These are phyloP conservation scores for Temnothorax curvispinosus DNA, from an alignment of 1,140 invertebrate species.

Conservation along the genomic window DNA sequence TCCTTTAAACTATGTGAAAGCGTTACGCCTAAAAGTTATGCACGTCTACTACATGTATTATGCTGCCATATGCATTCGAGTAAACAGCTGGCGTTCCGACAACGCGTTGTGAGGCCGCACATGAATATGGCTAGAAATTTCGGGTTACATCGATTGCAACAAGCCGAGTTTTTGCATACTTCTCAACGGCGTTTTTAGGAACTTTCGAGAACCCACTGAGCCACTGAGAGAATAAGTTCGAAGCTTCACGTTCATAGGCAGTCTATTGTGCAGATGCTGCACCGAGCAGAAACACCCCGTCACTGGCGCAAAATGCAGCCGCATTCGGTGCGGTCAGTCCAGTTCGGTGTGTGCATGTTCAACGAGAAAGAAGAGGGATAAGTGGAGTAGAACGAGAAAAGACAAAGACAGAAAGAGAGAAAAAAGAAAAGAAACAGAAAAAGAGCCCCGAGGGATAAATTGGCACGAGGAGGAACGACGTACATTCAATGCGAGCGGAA, in stretches of 20 bases:
- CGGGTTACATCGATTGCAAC: neutral
- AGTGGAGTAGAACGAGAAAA: neutral
- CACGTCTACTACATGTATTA: neutral
- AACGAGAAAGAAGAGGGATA: neutral
- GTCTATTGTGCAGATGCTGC: conserved; percentile 25
- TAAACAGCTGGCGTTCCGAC: conserved; percentile 22
- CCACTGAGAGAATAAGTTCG: neutral
- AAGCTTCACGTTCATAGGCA: neutral
- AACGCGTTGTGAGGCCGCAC: neutral
- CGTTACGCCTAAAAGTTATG: neutral
- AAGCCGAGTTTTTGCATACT: conserved; percentile 6
- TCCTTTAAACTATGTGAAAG: neutral
- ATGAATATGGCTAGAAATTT: neutral
- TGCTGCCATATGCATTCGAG: neutral
- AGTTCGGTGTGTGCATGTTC: neutral
- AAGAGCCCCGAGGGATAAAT: conserved; percentile 39
- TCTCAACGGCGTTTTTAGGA: neutral
- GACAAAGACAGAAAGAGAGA: neutral
- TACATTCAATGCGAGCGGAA: conserved; percentile 33
- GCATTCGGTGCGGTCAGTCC: conserved; percentile 1
- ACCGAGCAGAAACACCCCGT: neutral
- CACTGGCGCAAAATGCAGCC: neutral
- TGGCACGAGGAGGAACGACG: conserved; percentile 19
- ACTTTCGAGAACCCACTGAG: conserved; percentile 16
- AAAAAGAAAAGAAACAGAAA: conserved; percentile 15